Percentiles rank a stretch among this genome's conserved stretches.
These are phyloP conservation scores for Orbicella faveolata DNA, from an alignment of 64 coral and sea anemone species.

Conservation along the genomic window DNA sequence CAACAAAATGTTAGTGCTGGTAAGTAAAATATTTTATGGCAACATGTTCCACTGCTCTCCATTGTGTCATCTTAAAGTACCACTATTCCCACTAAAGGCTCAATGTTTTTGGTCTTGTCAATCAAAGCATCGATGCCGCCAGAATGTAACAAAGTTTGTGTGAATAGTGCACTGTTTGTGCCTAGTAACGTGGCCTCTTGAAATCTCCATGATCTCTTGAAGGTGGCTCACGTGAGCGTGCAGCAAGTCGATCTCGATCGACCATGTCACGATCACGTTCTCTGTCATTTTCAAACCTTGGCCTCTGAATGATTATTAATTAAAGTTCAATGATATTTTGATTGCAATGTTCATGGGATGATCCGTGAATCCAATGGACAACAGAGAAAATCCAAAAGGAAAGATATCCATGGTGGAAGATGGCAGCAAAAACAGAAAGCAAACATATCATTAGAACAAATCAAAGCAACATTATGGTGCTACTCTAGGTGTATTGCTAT, in stretches of 20 bases:
- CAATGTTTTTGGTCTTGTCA: neutral
- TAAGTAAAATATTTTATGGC: neutral
- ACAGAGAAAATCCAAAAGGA: constrained; percentile 40
- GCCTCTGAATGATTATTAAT: constrained; percentile 60
- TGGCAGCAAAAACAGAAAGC: constrained; percentile 42
- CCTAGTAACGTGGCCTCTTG: constrained; percentile 51
- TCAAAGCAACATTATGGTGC: neutral
- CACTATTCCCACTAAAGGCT: neutral
- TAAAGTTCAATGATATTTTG: constrained; percentile 9
- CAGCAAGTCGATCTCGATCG: constrained; percentile 87
- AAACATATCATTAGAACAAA: constrained; percentile 39
- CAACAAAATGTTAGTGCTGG: neutral
- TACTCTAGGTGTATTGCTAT: neutral
- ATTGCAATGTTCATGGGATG: constrained; percentile 38
- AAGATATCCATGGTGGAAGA: constrained; percentile 9
- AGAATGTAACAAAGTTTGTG: neutral
- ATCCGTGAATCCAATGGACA: constrained; percentile 33
- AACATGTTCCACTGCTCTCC: neutral
- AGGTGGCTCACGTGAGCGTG: constrained; percentile 74
- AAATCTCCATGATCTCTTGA: constrained; percentile 72
- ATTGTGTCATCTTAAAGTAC: neutral
- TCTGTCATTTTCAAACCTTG: constrained; percentile 79
- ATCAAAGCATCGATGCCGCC: no score
- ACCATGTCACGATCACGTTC: constrained; percentile 78
- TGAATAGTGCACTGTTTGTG: neutral